Evolutionary conservation across 2,888 invertebrate genomes (phyloP).

Genomic region (Netelia melanura): DNA sequence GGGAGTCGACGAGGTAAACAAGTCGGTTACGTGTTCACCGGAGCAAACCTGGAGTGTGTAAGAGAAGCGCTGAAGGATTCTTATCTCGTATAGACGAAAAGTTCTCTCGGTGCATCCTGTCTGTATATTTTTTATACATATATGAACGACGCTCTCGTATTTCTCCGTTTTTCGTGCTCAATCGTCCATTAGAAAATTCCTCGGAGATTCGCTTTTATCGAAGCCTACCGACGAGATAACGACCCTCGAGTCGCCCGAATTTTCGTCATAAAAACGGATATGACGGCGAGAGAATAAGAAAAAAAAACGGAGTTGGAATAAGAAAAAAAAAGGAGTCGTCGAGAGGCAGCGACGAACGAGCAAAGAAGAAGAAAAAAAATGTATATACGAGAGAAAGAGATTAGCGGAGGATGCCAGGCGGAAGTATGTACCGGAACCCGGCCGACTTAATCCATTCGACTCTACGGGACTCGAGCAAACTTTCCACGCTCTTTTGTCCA

Average conservation of each 20-base stretch:
- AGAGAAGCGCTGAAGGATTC: constrained; percentile 6
- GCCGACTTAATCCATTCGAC: constrained; percentile 38
- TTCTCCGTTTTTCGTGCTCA: constrained; percentile 7
- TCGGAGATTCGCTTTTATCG: constrained; percentile 4
- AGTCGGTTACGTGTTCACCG: constrained; percentile 57
- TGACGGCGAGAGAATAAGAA: not conserved
- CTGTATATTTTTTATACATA: not conserved
- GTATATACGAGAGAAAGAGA: constrained; percentile 6
- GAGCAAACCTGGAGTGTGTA: constrained; percentile 34
- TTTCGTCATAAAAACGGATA: not conserved
- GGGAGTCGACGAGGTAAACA: constrained; percentile 51
- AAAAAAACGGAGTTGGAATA: not conserved
- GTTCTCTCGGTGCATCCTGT: not conserved
- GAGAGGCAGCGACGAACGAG: not conserved
- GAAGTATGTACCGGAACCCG: not conserved
- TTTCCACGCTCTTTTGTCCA: constrained; percentile 1
- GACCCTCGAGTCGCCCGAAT: not conserved
- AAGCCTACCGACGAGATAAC: constrained; percentile 8
- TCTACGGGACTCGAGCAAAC: constrained; percentile 12
- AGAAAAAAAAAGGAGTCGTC: not conserved
- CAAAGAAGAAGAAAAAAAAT: not conserved
- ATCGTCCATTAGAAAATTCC: constrained; percentile 9
- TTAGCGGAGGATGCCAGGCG: not conserved
- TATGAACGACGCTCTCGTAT: not conserved
- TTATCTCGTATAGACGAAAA: not conserved